Evolutionary conservation across 2,113 vertebrate species (phyloP), one percentile per base, ranked within the genome.

Genomic region (Strix uralensis): DNA sequence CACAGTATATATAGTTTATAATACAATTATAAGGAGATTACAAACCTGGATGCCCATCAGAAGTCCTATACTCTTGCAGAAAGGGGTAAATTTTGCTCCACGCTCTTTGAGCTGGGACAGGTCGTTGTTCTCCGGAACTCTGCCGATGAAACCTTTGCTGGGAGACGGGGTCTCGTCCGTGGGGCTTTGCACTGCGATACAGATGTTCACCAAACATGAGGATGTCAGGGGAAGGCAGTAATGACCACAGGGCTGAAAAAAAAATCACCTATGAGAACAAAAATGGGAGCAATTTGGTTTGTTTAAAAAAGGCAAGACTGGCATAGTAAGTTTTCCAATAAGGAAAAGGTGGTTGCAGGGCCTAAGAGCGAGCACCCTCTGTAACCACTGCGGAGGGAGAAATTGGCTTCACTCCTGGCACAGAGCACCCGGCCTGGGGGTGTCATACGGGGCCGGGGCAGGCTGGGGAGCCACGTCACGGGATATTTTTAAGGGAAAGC

Each of bases 141-240:
- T n/a, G 75, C 62, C 72, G 84, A 23, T 27, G 71, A 61, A 67
- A 72, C 58, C 77, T 34, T 58, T 1, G 18, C 66, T 62, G 66
- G 52, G 12, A 20, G 38, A 4, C 0, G 1, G 13, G 2, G 25
- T 36, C 69, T 36, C 25, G 0, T 55, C 70, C 34, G 1, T 11
- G 4, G 15, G 55, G 65, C 40, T 81, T n/a, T 40, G 73, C 55
- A 1, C 52, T 7, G 66, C 2, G 6, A 34, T 21, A 3, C 36
- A 23, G 74, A 29, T 23, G 66, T 52, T 58, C 26, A 17, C 23
- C 51, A 40, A 20, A 13, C 55, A 10, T 0, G 19, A 61, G 80
- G 13, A 54, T 58, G n/a, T 69, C 19, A 1, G n/a, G 36, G 42
- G 16, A 62, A 62, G 34, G 32, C 38, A 29, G 25, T 4, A 20